A percentile compares a stretch with the other conserved stretches of the same genome.
Conservation (phyloP, 2,888 invertebrate species). For the Stenurella melanura region DNA sequence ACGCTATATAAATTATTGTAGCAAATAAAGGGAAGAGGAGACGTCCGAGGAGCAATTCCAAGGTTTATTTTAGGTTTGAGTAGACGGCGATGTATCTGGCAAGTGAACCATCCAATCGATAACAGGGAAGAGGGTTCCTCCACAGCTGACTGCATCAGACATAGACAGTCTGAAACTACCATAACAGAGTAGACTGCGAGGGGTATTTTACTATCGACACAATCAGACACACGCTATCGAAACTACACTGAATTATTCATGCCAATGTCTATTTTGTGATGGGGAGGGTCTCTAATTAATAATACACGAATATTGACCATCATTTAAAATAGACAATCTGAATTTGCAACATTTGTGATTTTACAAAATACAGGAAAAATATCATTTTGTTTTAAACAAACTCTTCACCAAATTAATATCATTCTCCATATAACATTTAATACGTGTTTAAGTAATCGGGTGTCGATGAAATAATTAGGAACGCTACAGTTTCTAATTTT, state of each 20-base stretch:
- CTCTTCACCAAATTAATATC: no score
- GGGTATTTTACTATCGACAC: constrained; percentile 5
- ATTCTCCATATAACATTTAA: no score
- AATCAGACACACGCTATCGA: not conserved
- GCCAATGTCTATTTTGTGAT: not conserved
- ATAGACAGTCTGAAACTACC: constrained; percentile 6
- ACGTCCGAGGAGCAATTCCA: constrained; percentile 1
- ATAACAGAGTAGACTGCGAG: constrained; percentile 3
- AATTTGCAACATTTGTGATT: no score
- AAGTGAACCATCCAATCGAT: constrained; percentile 43
- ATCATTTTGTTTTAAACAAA: no score
- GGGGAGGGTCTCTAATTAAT: not conserved
- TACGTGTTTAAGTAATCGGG: no score
- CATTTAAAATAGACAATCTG: no score
- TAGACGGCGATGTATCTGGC: constrained; percentile 31
- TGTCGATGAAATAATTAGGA: no score
- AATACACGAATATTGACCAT: no score
- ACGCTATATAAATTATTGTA: constrained; percentile 7
- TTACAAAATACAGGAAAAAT: no score
- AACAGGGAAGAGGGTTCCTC: constrained; percentile 26
- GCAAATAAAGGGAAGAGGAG: not conserved
- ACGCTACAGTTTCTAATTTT: no score
- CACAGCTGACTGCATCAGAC: constrained; percentile 37
- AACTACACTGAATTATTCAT: not conserved
- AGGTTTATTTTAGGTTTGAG: constrained; percentile 51